These are phyloP conservation scores for Eueremaeus valkanovi DNA, from an alignment of 2,888 invertebrate genomes.

Conservation along the genomic window DNA sequence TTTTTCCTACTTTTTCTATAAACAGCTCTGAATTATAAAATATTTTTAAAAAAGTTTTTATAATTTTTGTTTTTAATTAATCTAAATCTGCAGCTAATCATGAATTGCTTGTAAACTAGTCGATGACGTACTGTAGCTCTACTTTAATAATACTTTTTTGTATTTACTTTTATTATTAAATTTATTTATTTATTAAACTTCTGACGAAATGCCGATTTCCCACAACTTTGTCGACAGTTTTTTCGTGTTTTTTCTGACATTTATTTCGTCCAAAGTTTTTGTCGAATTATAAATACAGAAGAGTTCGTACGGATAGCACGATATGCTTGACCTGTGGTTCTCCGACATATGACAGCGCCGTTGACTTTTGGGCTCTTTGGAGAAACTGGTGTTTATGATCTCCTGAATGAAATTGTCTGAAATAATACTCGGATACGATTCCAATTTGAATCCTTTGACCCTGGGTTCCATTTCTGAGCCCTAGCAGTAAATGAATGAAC, in stretches of 20 bases:
- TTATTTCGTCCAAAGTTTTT: not conserved
- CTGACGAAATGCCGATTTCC: slow-evolving; percentile 25
- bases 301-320: slow-evolving; percentile 26
- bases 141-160: not conserved
- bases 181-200: slow-evolving; percentile 17
- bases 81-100: not conserved
- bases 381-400: slow-evolving; percentile 1
- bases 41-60: too few species aligned
- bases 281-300: not conserved
- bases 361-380: not conserved
- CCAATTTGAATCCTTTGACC: not conserved
- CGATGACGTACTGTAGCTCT: not conserved
- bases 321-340: not conserved
- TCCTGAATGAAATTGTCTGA: slow-evolving; percentile 17
- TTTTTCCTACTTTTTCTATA: too few species aligned
- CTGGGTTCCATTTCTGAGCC: not conserved
- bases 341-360: not conserved
- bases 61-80: too few species aligned
- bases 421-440: slow-evolving; percentile 30
- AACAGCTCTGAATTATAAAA: too few species aligned
- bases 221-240: slow-evolving; percentile 4
- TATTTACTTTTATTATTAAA: not conserved
- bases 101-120: not conserved
- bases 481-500: not conserved
- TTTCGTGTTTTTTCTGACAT: not conserved